Conservation (phyloP, 1,140 invertebrate genomes). For the Hylyphantes graminicola region DNA sequence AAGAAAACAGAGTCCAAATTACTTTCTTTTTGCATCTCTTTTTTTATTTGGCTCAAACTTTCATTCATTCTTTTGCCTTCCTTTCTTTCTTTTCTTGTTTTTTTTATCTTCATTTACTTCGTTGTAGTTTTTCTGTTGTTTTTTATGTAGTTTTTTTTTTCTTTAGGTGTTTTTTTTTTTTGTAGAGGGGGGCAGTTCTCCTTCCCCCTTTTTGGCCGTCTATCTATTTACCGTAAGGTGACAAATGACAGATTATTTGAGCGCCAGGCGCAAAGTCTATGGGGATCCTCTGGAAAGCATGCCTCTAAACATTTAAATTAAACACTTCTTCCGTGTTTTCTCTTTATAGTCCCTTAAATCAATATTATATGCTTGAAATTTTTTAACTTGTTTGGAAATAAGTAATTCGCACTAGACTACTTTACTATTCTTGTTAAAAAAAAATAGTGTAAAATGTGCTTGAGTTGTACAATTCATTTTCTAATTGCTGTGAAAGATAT, state of each 20-base stretch:
- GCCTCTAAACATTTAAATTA: slow-evolving; percentile 58
- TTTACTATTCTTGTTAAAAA: slow-evolving; percentile 31
- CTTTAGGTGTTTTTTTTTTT: slow-evolving; percentile 14
- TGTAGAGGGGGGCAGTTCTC: background rate
- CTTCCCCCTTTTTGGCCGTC: slow-evolving; percentile 41
- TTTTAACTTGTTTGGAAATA: slow-evolving; percentile 28
- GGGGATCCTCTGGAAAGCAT: slow-evolving; percentile 36
- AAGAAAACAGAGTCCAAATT: slow-evolving; percentile 60
- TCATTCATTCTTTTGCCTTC: slow-evolving; percentile 54
- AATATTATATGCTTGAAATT: slow-evolving; percentile 47
- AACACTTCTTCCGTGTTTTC: slow-evolving; percentile 26
- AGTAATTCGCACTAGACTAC: slow-evolving; percentile 37
- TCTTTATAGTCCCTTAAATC: slow-evolving; percentile 45
- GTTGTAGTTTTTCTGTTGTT: background rate
- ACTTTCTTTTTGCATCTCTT: slow-evolving; percentile 60
- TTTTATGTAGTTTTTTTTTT: slow-evolving; percentile 17
- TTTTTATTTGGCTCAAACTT: slow-evolving; percentile 45
- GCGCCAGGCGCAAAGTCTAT: slow-evolving; percentile 28
- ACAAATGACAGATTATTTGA: slow-evolving; percentile 59
- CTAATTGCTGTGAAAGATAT: background rate
- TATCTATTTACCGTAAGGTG: slow-evolving; percentile 56
- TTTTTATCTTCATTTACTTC: slow-evolving; percentile 56
- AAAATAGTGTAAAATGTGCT: background rate
- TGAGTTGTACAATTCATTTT: slow-evolving; percentile 38
- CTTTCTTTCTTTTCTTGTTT: slow-evolving; percentile 7